Evolutionary conservation across 2,888 invertebrate genomes (phyloP).

Genomic region (Amaurobius ferox): DNA sequence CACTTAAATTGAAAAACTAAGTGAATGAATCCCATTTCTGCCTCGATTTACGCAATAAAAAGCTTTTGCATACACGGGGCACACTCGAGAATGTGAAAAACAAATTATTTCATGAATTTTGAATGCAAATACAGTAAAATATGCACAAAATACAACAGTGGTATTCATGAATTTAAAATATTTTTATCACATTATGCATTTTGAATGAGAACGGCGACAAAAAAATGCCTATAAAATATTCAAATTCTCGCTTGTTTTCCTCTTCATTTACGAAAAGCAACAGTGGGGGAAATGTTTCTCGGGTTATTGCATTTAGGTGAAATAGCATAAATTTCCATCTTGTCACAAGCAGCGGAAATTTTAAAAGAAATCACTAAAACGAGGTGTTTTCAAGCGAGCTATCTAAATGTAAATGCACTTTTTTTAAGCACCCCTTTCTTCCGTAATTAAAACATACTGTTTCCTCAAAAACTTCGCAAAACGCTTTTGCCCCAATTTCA

Average conservation of each 20-base stretch:
- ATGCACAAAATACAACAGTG: too few relatives aligned
- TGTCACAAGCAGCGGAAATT: conserved; percentile 31
- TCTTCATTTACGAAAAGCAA: not conserved
- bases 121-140: too few relatives aligned
- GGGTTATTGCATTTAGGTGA: not conserved
- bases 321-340: conserved; percentile 20
- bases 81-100: too few relatives aligned
- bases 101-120: too few relatives aligned
- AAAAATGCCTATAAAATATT: conserved; percentile 1
- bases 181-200: not conserved
- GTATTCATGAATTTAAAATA: not conserved
- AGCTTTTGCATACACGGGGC: too few relatives aligned
- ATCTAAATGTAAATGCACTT: conserved; percentile 59
- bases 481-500: not conserved
- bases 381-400: conserved; percentile 12
- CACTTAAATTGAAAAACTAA: too few relatives aligned
- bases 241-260: conserved; percentile 8
- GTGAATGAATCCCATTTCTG: too few relatives aligned
- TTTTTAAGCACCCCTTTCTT: not conserved
- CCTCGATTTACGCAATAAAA: too few relatives aligned
- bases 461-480: not conserved
- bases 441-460: conserved; percentile 51
- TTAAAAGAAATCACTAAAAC: conserved; percentile 7
- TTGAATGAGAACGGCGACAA: not conserved
- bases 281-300: not conserved